Evolutionary conservation across 1,140 invertebrate genomes (phyloP).

Genomic region (Diorhabda carinulata): DNA sequence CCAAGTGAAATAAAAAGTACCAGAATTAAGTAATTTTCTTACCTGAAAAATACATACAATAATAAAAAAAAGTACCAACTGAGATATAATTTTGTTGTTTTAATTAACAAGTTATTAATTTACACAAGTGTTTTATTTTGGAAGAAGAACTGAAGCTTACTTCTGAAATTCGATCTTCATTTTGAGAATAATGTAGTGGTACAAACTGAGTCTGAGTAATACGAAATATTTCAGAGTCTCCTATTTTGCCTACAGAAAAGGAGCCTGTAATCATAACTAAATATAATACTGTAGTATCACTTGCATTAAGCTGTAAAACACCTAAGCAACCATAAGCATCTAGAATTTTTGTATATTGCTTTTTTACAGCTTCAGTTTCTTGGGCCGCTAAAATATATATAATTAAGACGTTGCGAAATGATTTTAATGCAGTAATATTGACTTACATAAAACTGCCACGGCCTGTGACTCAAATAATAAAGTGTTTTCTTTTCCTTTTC

Average conservation of each 20-base stretch:
- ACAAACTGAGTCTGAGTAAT: slow-evolving; percentile 89
- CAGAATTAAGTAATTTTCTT: slow-evolving; percentile 88
- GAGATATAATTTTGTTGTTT: no score
- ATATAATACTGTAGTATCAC: slow-evolving; percentile 78
- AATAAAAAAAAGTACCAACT: no score
- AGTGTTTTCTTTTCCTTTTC: slow-evolving; percentile 79
- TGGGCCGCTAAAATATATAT: slow-evolving; percentile 55
- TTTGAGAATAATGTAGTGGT: slow-evolving; percentile 75
- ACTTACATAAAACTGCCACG: slow-evolving; percentile 77
- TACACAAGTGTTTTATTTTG: no score
- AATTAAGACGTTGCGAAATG: neutral
- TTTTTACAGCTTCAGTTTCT: slow-evolving; percentile 84
- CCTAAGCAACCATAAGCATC: slow-evolving; percentile 93
- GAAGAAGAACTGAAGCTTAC: slow-evolving; percentile 39
- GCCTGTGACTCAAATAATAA: slow-evolving; percentile 88
- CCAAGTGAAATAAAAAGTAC: slow-evolving; percentile 96
- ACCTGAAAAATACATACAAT: slow-evolving; percentile 47
- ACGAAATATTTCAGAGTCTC: slow-evolving; percentile 88
- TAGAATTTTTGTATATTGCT: slow-evolving; percentile 80
- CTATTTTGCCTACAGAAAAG: slow-evolving; percentile 90
- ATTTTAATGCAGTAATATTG: neutral
- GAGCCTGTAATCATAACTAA: slow-evolving; percentile 92
- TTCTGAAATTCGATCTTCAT: slow-evolving; percentile 76
- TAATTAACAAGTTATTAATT: no score
- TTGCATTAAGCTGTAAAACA: slow-evolving; percentile 80